phyloP scores from a whole-genome alignment of 1,140 invertebrate species.

The Trachymyrmex septentrionalis region DNA sequence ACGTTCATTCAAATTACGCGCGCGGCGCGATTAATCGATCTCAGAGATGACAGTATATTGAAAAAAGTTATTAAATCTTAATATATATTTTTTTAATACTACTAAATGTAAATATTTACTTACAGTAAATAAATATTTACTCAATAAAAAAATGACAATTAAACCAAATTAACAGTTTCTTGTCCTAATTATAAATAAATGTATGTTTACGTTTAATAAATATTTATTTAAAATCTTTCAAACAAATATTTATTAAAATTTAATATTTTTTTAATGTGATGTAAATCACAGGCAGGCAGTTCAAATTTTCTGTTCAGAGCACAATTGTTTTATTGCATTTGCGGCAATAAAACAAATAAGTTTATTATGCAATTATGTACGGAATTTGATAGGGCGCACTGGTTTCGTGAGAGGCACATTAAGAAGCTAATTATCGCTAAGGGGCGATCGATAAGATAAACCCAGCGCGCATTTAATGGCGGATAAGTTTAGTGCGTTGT shows the following conservation, averaged over 20 bases:
- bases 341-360: neutral
- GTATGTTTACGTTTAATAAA: too few species aligned
- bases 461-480: slow-evolving; percentile 26
- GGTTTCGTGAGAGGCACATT: slow-evolving; percentile 37
- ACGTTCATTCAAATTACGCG: neutral
- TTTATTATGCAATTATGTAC: slow-evolving; percentile 27
- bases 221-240: too few species aligned
- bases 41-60: neutral
- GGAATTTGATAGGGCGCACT: slow-evolving; percentile 25
- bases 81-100: too few species aligned
- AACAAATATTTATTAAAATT: too few species aligned
- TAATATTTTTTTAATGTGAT: too few species aligned
- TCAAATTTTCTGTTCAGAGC: neutral
- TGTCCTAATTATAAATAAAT: too few species aligned
- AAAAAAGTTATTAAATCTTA: too few species aligned
- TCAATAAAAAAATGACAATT: too few species aligned
- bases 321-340: neutral
- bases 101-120: too few species aligned
- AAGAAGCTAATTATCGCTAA: slow-evolving; percentile 56
- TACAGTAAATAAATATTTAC: too few species aligned
- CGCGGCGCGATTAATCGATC: neutral
- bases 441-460: slow-evolving; percentile 22
- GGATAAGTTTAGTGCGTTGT: slow-evolving; percentile 68
- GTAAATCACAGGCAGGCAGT: neutral
- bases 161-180: too few species aligned